Evolutionary conservation across 2,113 vertebrate genomes (phyloP).

Genomic region (Brienomyrus brachyistius): DNA sequence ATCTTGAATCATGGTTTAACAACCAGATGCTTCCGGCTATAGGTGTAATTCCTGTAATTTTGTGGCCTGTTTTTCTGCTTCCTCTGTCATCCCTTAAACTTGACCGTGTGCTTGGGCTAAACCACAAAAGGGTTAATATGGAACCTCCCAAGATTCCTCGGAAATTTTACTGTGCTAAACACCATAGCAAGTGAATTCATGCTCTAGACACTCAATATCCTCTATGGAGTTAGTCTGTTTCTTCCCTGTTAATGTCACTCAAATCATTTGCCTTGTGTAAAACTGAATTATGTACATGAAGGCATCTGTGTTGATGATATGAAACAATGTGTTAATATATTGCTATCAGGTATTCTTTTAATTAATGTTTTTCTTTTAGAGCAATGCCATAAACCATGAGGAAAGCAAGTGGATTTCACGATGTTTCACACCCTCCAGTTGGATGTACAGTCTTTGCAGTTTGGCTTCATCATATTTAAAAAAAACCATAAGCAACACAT

Average conservation of each 20-base stretch:
- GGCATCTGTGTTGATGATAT: not conserved
- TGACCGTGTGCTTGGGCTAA: constrained; percentile 20
- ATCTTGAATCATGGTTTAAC: not conserved
- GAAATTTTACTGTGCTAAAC: not conserved
- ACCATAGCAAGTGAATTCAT: not conserved
- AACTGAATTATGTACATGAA: not conserved
- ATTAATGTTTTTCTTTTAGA: constrained; percentile 59
- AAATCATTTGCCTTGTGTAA: not conserved
- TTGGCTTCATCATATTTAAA: constrained; percentile 12
- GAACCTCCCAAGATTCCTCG: not conserved
- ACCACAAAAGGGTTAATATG: not conserved
- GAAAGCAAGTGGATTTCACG: constrained; percentile 49
- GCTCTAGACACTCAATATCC: not conserved
- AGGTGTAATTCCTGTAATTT: constrained; percentile 29
- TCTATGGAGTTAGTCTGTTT: not conserved
- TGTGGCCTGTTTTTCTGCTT: constrained; percentile 24
- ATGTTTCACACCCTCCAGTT: constrained; percentile 28
- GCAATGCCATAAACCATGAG: constrained; percentile 47
- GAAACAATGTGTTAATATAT: not conserved
- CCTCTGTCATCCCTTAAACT: constrained; percentile 30
- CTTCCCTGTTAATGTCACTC: not conserved
- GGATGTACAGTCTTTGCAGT: constrained; percentile 39
- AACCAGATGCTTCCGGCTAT: not conserved
- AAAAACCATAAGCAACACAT: constrained; percentile 24
- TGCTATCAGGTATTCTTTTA: constrained; percentile 6